Conservation (phyloP, 2,797 vertebrate genomes). For the Chiroxiphia lanceolata region DNA sequence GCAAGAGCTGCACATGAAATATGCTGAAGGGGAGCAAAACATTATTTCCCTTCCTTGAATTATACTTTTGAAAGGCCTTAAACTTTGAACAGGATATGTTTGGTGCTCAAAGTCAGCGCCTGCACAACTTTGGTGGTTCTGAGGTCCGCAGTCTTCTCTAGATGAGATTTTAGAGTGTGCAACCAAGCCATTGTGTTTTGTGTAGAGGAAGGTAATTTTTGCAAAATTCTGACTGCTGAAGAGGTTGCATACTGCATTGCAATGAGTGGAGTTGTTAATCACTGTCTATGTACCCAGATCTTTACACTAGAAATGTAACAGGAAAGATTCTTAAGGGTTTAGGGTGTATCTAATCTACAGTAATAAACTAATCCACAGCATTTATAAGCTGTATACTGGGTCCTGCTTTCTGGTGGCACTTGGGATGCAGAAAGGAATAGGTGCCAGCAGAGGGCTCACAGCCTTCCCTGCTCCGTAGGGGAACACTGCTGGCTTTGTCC, state of each 20-base stretch:
- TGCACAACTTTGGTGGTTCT: not conserved
- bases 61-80: not conserved
- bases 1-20: not conserved
- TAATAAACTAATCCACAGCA: not conserved
- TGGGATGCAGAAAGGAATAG: not conserved
- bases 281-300: not conserved
- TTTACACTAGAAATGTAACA: not conserved
- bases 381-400: not conserved
- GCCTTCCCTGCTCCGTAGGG: not conserved
- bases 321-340: not conserved
- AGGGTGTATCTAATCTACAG: not conserved
- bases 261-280: not conserved
- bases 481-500: not conserved
- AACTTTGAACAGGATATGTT: not conserved
- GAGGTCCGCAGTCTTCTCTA: not conserved
- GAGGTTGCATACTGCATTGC: not conserved
- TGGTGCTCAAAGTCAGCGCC: not conserved
- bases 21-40: not conserved
- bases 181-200: not conserved
- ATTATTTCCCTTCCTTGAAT: not conserved
- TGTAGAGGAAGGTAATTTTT: not conserved
- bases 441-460: slow-evolving; percentile 16
- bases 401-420: not conserved
- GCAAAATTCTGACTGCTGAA: not conserved
- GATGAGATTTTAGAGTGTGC: not conserved